Percentiles rank a stretch among this genome's conserved stretches.
Conservation (phyloP, 2,113 vertebrate genomes). For the Maccullochella peelii region DNA sequence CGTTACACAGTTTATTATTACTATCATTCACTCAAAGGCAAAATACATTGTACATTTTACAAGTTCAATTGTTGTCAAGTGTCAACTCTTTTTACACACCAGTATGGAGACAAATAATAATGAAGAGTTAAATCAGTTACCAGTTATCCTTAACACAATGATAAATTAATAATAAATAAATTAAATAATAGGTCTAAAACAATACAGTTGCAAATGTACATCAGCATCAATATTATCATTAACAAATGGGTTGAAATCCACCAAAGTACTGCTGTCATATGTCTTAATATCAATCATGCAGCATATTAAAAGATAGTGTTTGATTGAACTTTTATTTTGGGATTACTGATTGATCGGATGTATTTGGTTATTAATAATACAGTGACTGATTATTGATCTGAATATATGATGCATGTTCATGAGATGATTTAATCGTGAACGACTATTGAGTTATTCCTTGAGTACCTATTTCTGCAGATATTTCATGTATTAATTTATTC, state of each 20-base stretch:
- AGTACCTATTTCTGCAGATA: not conserved
- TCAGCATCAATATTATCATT: slow-evolving; percentile 11
- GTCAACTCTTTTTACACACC: slow-evolving; percentile 2
- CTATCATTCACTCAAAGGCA: not conserved
- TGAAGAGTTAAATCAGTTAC: not conserved
- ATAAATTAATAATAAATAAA: slow-evolving; percentile 65
- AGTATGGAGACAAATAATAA: slow-evolving; percentile 3
- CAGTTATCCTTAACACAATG: slow-evolving; percentile 3
- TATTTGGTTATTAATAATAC: not conserved
- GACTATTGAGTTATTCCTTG: not conserved
- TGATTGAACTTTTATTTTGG: not conserved
- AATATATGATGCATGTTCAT: not conserved
- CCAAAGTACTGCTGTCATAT: not conserved
- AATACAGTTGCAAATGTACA: slow-evolving; percentile 8
- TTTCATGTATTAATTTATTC: not conserved
- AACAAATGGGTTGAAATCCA: not conserved
- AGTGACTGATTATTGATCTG: not conserved
- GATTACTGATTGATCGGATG: slow-evolving; percentile 9
- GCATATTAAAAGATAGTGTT: slow-evolving; percentile 30
- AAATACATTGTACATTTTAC: not conserved
- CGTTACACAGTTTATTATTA: not conserved
- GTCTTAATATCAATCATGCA: not conserved
- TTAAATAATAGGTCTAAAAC: slow-evolving; percentile 50
- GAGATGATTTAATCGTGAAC: not conserved
- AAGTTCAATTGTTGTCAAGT: not conserved